Evolutionary conservation across 2,113 vertebrate genomes (phyloP).

Genomic region (Eulemur macaco): DNA sequence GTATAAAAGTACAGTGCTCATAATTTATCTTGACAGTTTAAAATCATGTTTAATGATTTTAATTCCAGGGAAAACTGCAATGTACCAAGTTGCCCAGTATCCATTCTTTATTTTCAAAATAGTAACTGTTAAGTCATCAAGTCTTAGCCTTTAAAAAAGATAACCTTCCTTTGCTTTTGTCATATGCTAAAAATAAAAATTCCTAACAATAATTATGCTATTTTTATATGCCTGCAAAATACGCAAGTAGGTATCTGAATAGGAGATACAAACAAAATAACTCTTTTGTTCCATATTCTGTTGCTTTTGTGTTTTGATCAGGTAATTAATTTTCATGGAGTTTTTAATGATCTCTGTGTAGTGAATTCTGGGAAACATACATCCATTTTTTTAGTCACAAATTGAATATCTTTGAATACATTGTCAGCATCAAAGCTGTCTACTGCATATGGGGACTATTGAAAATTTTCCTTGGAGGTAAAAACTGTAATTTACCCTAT

Average conservation of each 20-base stretch:
- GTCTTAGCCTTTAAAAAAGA: neutral
- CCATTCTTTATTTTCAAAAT: neutral
- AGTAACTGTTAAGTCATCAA: neutral
- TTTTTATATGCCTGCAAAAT: neutral
- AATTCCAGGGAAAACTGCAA: neutral
- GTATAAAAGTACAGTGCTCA: fast-evolving
- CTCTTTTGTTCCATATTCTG: no score
- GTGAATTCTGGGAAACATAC: neutral
- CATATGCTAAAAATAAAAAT: neutral
- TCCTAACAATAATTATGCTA: neutral
- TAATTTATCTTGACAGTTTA: neutral
- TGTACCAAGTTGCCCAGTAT: no score
- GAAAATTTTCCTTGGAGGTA: neutral
- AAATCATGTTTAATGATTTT: neutral
- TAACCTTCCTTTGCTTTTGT: neutral
- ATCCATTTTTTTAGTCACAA: no score
- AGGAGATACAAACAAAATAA: neutral
- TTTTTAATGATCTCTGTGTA: no score
- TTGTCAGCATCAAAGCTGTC: neutral
- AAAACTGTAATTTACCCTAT: neutral
- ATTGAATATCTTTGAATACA: neutral
- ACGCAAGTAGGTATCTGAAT: fast-evolving
- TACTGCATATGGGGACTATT: neutral
- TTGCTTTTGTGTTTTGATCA: neutral
- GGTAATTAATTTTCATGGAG: neutral